Base-by-base conservation (phyloP, 2,888 invertebrate species). In the Panzeria rudis region DNA sequence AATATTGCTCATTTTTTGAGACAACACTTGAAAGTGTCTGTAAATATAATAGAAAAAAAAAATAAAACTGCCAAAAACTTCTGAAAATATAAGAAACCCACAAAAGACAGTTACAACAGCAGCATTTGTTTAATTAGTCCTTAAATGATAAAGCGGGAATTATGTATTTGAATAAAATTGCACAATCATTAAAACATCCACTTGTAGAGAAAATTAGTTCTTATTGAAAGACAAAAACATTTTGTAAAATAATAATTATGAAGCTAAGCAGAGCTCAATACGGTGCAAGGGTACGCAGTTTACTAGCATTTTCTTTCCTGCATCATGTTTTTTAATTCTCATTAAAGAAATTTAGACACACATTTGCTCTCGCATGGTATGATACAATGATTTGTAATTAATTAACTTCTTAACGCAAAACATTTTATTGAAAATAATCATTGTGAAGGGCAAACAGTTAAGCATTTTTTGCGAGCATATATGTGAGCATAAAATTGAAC, bases 51-150 rank as follows among this genome's bases (percentile, higher is more conserved):
- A 25, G 13, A 32, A 50, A 17, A 1, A 9, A 17, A 29, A 32
- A 59, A 56, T 20, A 20, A 66, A 66, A 64, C 32, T 38, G 47
- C 13, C 25, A 38, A 59, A 61, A 73, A 59, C n/a, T 61, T 61
- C 50, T 5, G 47, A 59, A 59, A 35, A 32, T 23, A 52, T 1
- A 59, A 54, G 35, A 54, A 41, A 29, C 2, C 59, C 72, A 20
- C 47, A 72, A 41, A 50, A 38, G 41, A 41, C 4, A 44, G 9
- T 9, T 2, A 29, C 44, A 32, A 50, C 47, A 23, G 25, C 35
- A 61, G 62, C 52, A 68, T 47, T 84, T 64, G 66, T 84, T 77
- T 81, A 72, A 84, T 84, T 84, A 84, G 69, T 72, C 52, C 32
- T 52, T 54, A 71, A 66, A 71, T 71, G 8, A 17, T 17, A 32